Percentiles rank a stretch among this genome's conserved stretches.
Evolutionary conservation across 2,888 invertebrate species (phyloP).

Genomic region (Eulithis testata): DNA sequence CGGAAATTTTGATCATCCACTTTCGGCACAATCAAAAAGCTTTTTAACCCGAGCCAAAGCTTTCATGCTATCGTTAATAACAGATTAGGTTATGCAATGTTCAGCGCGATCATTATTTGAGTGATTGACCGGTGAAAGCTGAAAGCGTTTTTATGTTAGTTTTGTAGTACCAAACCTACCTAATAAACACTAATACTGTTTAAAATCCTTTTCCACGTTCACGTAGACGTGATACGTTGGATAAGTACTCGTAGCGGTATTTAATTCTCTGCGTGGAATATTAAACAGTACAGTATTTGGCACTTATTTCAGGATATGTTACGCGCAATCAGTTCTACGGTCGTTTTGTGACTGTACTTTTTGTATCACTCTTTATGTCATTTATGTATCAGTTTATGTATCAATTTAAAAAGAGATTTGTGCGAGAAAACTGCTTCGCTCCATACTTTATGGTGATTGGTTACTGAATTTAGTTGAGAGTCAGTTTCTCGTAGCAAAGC

Average conservation of each 20-base stretch:
- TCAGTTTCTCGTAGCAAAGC: background rate
- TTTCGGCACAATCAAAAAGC: constrained; percentile 1
- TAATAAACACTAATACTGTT: background rate
- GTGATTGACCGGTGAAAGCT: no score
- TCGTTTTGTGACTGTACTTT: no score
- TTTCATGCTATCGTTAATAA: background rate
- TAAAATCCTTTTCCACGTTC: background rate
- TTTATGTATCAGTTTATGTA: no score
- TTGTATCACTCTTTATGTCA: no score
- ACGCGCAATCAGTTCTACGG: no score
- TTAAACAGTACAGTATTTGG: background rate
- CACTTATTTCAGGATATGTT: background rate
- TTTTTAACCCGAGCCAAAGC: background rate
- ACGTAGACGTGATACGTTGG: background rate
- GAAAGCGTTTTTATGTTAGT: no score
- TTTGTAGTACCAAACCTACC: no score
- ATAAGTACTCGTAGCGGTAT: background rate
- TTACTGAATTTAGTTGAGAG: background rate
- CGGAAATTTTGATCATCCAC: background rate
- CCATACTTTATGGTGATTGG: background rate
- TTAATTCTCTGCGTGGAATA: background rate
- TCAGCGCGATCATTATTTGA: background rate
- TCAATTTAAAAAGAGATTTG: no score
- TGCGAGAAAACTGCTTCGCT: no score
- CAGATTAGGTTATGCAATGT: background rate